Base-by-base conservation (phyloP, 2,113 vertebrate species). In the Micronycteris hirsuta region DNA sequence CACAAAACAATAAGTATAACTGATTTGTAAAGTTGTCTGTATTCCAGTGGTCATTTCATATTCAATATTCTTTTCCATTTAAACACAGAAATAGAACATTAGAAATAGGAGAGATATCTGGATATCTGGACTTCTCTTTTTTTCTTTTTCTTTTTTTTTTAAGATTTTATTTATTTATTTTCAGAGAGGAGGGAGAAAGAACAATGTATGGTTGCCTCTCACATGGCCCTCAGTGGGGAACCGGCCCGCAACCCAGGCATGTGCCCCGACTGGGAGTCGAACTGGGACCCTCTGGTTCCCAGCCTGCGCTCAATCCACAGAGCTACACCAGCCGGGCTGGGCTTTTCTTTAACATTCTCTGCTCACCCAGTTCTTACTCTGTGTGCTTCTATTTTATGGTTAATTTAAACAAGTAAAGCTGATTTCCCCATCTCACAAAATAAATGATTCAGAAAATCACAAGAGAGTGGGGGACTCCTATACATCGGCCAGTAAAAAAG, bases 1-100 rank as follows among this genome's bases (percentile, higher is more conserved):
- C 9, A 77, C 86, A 97, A 95, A 9, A 74, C 41, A 95, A 93
- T 54, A 97, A 58, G 88, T 1, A 86, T 26, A 95, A 58, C 2
- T 90, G 14, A 86, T 49, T 67, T 91, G 36, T 70, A 94, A 97
- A 95, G 78, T 3, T 78, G 36, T 91, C 41, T 93, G 52, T 10
- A 96, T 24, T 88, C 86, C 33, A 89, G 38, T 87, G 41, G 19
- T 80, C 36, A 95, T 67, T 94, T 84, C 14, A 80, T 65, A 89
- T 38, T 90, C 26, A 86, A 12, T 14, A 61, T 73, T 77, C 22
- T 63, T 78, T 89, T 89, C 20, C 45, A 89, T 38, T 93, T 74
- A 17, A 43, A 70, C 95, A 49, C 28, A 76, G 7, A 47, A 7
- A 12, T n/a, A n/a, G n/a, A n/a, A n/a, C n/a, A n/a, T 65, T 38